Conservation (phyloP, 1,140 invertebrate species). For the Eupeodes corollae region DNA sequence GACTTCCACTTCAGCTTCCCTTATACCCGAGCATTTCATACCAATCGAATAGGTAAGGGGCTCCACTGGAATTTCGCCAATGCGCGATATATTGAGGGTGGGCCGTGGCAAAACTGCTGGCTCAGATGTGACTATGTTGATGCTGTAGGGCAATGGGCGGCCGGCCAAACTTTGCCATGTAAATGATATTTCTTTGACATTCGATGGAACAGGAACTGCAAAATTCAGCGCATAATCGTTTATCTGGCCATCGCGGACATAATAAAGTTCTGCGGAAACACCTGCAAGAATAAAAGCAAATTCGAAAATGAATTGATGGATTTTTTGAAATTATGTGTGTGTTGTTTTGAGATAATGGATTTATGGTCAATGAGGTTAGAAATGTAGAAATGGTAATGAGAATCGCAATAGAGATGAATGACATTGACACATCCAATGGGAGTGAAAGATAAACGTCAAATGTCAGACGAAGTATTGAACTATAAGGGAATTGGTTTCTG, state of each 20-base stretch:
- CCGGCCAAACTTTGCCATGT: slow-evolving; percentile 72
- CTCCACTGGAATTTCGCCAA: slow-evolving; percentile 64
- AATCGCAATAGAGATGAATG: too few species aligned
- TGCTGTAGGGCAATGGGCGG: slow-evolving; percentile 64
- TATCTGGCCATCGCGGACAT: slow-evolving; percentile 75
- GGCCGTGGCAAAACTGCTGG: slow-evolving; percentile 62
- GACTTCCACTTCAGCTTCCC: slow-evolving; percentile 73
- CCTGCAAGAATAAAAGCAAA: slow-evolving; percentile 46
- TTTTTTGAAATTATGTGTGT: neutral
- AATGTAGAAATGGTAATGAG: too few species aligned
- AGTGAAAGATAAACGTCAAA: too few species aligned
- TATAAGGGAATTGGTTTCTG: too few species aligned
- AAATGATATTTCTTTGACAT: slow-evolving; percentile 72
- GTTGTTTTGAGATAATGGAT: neutral
- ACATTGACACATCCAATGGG: too few species aligned
- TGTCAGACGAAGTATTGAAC: too few species aligned
- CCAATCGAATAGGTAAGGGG: slow-evolving; percentile 69
- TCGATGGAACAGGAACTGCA: slow-evolving; percentile 66
- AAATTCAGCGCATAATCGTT: slow-evolving; percentile 82
- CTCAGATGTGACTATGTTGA: slow-evolving; percentile 66
- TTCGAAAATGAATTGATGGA: neutral
- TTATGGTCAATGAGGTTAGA: too few species aligned
- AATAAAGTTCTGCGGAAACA: slow-evolving; percentile 72
- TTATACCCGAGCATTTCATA: slow-evolving; percentile 68
- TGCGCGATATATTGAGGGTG: slow-evolving; percentile 66